Percentiles rank a stretch among this genome's conserved stretches.
Evolutionary conservation across 2,113 vertebrate genomes (phyloP).

Genomic region (Stegastes partitus): DNA sequence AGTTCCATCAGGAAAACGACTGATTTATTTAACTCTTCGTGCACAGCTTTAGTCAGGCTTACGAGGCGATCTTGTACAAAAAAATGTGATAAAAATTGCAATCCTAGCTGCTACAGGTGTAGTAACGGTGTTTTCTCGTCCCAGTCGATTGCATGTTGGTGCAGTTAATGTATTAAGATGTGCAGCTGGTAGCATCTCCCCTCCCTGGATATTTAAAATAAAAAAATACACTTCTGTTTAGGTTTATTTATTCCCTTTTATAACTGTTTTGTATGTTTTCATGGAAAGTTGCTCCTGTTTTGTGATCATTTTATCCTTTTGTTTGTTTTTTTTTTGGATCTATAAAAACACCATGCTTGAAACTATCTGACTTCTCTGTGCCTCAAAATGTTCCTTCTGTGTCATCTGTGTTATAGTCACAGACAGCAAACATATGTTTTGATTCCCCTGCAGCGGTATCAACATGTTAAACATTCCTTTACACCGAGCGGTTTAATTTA

Average conservation of each 20-base stretch:
- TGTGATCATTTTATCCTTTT: conserved; percentile 66
- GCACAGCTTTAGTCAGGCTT: conserved; percentile 59
- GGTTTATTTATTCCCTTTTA: conserved; percentile 40
- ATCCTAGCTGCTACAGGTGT: conserved; percentile 52
- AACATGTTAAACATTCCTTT: too few species aligned
- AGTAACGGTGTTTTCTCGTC: conserved; percentile 64
- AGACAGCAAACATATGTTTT: too few species aligned
- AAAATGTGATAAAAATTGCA: conserved; percentile 16
- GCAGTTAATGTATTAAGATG: conserved; percentile 55
- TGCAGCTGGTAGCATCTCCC: conserved; percentile 74
- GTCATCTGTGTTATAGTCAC: too few species aligned
- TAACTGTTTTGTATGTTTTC: conserved; percentile 71
- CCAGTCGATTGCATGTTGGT: conserved; percentile 76
- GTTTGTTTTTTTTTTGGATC: conserved; percentile 79
- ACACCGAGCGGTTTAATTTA: too few species aligned
- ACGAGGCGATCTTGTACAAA: conserved; percentile 42
- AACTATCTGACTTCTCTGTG: conserved; percentile 17
- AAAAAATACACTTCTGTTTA: conserved; percentile 38
- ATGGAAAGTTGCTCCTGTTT: conserved; percentile 64
- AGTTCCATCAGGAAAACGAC: conserved; percentile 24
- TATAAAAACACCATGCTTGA: conserved; percentile 75
- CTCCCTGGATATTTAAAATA: conserved; percentile 51
- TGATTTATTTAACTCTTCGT: conserved; percentile 14
- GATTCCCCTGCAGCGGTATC: too few species aligned
- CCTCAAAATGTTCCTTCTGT: background rate